phyloP scores from a whole-genome alignment of 2,888 invertebrate genomes.

The Habroteleia sp. region DNA sequence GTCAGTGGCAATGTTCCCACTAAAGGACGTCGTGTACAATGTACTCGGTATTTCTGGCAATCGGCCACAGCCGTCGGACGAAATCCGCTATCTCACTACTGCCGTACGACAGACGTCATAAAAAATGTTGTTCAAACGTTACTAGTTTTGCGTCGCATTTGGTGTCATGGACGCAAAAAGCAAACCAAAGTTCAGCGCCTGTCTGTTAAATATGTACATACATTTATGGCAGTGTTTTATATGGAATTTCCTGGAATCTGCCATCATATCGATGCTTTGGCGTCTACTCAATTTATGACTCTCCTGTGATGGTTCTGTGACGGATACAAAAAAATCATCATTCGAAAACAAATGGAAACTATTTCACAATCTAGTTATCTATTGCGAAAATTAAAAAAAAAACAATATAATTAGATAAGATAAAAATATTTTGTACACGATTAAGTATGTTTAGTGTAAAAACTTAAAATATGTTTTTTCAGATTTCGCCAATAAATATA shows the following conservation, averaged over 20 bases:
- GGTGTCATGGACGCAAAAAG: conserved; percentile 18
- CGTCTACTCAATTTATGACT: conserved; percentile 18
- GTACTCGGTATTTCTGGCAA: conserved; percentile 52
- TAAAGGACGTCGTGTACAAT: conserved; percentile 34
- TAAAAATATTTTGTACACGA: too few relatives aligned
- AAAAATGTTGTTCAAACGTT: conserved; percentile 45
- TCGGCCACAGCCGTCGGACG: conserved; percentile 43
- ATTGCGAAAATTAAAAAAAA: too few relatives aligned
- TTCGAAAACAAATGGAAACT: too few relatives aligned
- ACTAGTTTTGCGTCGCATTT: conserved; percentile 16
- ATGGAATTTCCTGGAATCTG: neutral
- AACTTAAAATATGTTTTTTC: too few relatives aligned
- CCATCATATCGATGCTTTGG: conserved; percentile 20
- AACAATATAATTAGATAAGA: too few relatives aligned
- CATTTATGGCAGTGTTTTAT: conserved; percentile 27
- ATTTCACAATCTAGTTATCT: too few relatives aligned
- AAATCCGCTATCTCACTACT: conserved; percentile 40
- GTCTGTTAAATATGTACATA: conserved; percentile 37
- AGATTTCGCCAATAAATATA: conserved; percentile 11
- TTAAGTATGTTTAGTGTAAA: too few relatives aligned
- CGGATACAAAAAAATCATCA: too few relatives aligned
- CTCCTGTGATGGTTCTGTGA: conserved; percentile 10
- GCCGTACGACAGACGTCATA: conserved; percentile 41
- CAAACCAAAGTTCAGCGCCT: neutral
- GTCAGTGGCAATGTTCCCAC: conserved; percentile 41